A percentile compares a stretch with the other conserved stretches of the same genome.
Conservation (phyloP, 2,797 vertebrate genomes). For the Cynodonichthys magdalenae region DNA sequence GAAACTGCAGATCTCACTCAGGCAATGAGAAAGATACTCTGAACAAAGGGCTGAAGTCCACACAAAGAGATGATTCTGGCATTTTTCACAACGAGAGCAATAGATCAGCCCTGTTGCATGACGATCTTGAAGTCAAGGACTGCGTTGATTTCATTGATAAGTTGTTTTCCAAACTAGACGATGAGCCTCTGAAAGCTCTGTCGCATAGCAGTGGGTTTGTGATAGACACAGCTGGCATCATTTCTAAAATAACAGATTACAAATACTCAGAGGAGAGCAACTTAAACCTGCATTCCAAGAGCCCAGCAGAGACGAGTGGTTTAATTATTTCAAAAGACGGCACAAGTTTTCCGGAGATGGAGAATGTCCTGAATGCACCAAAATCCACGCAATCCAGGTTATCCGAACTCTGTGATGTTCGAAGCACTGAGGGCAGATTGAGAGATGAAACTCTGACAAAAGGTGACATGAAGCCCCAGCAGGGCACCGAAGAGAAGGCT, state of each 20-base stretch:
- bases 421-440: constrained; percentile 39
- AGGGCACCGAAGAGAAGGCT: constrained; percentile 30
- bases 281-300: constrained; percentile 55
- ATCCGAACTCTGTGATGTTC: constrained; percentile 60
- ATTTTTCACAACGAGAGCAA: constrained; percentile 61
- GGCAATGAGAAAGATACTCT: constrained; percentile 40
- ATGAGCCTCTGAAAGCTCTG: constrained; percentile 70
- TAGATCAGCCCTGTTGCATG: constrained; percentile 40
- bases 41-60: constrained; percentile 50
- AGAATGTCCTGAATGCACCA: constrained; percentile 35
- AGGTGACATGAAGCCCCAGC: constrained; percentile 35
- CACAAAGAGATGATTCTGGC: constrained; percentile 68
- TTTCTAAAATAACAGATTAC: constrained; percentile 69
- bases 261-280: constrained; percentile 55
- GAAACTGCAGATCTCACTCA: constrained; percentile 41
- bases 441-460: constrained; percentile 29
- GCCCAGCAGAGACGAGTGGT: constrained; percentile 50
- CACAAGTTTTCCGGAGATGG: constrained; percentile 31
- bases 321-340: constrained; percentile 53
- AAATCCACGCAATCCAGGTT: constrained; percentile 57
- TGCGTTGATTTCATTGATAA: constrained; percentile 74
- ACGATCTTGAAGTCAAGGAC: constrained; percentile 62
- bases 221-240: constrained; percentile 60
- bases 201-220: constrained; percentile 48
- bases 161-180: constrained; percentile 76